Percentiles rank a stretch among this genome's conserved stretches.
Conservation (phyloP, 2,888 invertebrate species). For the Acrobasis suavella region DNA sequence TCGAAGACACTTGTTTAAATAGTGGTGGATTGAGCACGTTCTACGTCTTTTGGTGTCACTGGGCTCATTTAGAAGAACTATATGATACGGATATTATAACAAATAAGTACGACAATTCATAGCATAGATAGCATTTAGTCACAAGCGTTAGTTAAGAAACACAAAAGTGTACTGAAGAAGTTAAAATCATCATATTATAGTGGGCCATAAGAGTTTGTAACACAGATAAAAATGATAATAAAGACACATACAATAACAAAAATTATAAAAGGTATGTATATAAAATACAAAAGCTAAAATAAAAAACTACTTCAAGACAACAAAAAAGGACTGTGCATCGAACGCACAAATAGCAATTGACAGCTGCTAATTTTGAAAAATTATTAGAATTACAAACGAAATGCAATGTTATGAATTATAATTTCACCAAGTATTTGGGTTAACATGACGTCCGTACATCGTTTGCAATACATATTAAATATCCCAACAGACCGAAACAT, state of each 20-base stretch:
- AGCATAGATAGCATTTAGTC: no score
- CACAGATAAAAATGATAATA: not conserved
- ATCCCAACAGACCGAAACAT: conserved; percentile 20
- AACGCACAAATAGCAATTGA: not conserved
- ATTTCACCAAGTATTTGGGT: conserved; percentile 15
- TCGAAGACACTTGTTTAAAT: conserved; percentile 7
- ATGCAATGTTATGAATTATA: conserved; percentile 10
- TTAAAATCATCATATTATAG: no score
- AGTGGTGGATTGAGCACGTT: conserved; percentile 4
- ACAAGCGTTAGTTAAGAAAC: no score
- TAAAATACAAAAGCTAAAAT: no score
- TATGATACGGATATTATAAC: not conserved
- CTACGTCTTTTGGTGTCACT: not conserved
- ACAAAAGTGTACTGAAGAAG: no score
- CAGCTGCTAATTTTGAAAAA: not conserved
- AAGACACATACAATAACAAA: not conserved
- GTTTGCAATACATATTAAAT: conserved; percentile 22
- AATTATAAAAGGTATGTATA: not conserved
- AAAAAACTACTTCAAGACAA: no score
- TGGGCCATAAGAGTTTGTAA: no score
- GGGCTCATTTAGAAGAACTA: not conserved
- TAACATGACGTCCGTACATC: conserved; percentile 13
- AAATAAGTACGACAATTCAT: not conserved
- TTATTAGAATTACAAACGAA: not conserved
- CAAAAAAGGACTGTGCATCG: no score